phyloP scores from a whole-genome alignment of 2,113 vertebrate species.

The Mustela lutreola region DNA sequence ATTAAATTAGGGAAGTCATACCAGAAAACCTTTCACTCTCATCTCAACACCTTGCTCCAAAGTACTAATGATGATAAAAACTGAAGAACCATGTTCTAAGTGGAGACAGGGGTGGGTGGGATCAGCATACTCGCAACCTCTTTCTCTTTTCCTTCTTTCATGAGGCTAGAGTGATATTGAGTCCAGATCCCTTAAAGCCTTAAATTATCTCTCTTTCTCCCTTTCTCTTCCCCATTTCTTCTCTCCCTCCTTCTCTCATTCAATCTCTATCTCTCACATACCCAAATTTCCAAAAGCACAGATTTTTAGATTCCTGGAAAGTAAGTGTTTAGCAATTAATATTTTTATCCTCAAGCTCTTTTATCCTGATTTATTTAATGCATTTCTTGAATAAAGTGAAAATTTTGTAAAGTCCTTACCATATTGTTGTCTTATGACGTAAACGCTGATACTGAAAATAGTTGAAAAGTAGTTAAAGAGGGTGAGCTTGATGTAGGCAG shows the following conservation, averaged over 20 bases:
- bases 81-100: background rate
- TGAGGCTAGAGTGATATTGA: background rate
- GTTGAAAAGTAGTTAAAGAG: slow-evolving; percentile 97
- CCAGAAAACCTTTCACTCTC: background rate
- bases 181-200: background rate
- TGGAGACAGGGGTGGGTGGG: no score
- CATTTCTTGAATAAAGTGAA: background rate
- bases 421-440: slow-evolving; percentile 92
- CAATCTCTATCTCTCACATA: background rate
- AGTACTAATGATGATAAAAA: slow-evolving; percentile 5
- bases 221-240: background rate
- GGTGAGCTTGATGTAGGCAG: slow-evolving; percentile 95
- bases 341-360: background rate
- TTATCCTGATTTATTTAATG: background rate
- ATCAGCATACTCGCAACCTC: background rate
- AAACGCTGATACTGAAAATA: slow-evolving; percentile 91
- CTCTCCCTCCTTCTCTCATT: background rate
- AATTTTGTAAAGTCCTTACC: slow-evolving; percentile 87
- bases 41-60: background rate
- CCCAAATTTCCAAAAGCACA: background rate
- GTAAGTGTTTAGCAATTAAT: background rate
- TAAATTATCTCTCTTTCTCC: background rate
- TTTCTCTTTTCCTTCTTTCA: background rate
- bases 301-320: slow-evolving; percentile 9
- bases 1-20: background rate